These are phyloP conservation scores for Sphaerophoria taeniata DNA, from an alignment of 2,888 invertebrate species.

Conservation along the genomic window DNA sequence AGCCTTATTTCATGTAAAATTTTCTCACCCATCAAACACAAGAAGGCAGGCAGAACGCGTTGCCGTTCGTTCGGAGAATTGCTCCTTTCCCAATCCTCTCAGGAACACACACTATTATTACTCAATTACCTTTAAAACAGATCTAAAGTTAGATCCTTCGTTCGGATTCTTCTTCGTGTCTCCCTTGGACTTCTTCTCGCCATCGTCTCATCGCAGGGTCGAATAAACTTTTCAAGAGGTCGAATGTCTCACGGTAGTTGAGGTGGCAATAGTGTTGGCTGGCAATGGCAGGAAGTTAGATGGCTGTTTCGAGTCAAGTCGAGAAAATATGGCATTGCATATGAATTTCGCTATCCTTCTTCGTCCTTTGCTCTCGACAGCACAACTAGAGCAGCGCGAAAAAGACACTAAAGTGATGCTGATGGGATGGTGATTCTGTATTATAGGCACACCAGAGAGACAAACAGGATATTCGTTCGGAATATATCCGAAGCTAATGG, in stretches of 20 bases:
- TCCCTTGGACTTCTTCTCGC: not conserved
- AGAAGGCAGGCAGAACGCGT: not conserved
- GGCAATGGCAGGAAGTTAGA: conserved; percentile 10
- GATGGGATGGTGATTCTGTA: not conserved
- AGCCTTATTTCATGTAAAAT: conserved; percentile 68
- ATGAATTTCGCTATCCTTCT: conserved; percentile 67
- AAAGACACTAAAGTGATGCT: conserved; percentile 27
- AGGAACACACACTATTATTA: conserved; percentile 64
- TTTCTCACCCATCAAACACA: conserved; percentile 61
- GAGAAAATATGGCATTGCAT: conserved; percentile 65
- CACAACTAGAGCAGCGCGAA: not conserved
- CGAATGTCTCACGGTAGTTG: conserved; percentile 31
- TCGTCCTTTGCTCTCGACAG: not conserved
- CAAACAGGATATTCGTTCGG: conserved; percentile 40
- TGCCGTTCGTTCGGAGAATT: not conserved
- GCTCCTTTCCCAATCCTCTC: not conserved
- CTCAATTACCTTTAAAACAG: conserved; percentile 74
- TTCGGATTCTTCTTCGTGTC: conserved; percentile 8
- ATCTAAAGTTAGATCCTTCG: conserved; percentile 72
- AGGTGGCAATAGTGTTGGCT: not conserved
- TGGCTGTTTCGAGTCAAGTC: conserved; percentile 15
- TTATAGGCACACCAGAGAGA: not conserved
- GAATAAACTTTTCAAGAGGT: conserved; percentile 54
- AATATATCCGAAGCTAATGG: conserved; percentile 62
- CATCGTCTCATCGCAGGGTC: conserved; percentile 12